Evolutionary conservation across 2,797 vertebrate genomes (phyloP), one percentile per base, ranked within the genome.

Genomic region (Danio albolineatus): DNA sequence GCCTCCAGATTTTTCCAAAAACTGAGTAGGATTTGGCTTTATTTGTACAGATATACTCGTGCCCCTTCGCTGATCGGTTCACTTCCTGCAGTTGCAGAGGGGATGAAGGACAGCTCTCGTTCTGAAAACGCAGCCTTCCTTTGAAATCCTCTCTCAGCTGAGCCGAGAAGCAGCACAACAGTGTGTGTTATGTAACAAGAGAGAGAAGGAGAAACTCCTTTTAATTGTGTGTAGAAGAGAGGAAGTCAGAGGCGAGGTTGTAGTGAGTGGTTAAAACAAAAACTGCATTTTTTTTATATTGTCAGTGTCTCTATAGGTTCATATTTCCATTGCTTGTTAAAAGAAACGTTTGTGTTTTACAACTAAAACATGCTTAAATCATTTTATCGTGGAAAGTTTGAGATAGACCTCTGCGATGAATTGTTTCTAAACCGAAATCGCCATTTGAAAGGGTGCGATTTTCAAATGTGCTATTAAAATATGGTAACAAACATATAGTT

Each of bases 71-170:
- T 41, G 46, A 62, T 62, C 28, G 14, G 19, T 76, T 65, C 59
- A 54, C 49, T 51, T 74, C 72, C 61, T 60, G 21, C 43, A 36
- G 71, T 46, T 21, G n/a, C 74, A 56, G 39, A 41, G 39, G 39
- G 51, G 74, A 76, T 65, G 48, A 66, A 65, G 61, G 14, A 43
- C 39, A 56, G 19, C 62, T 46, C 38, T 65, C 61, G 36, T 76
- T 76, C 19, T 66, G 51, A 76, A 65, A 17, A 56, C 54, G 39
- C 14, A 10, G 49, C n/a, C 74, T 7, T 66, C 61, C 9, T 76
- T 56, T 54, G 61, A 65, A 76, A 66, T 9, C 41, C 74, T 73
- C 73, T 65, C 38, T 65, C 48, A 12, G 54, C 49, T n/a, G 38
- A 41, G 54, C 38, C 10, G 6, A 73, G 71, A 60, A 60, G 43